A percentile compares a stretch with the other conserved stretches of the same genome.
phyloP scores from a whole-genome alignment of 1,140 invertebrate species.

The Saccostrea cuccullata region DNA sequence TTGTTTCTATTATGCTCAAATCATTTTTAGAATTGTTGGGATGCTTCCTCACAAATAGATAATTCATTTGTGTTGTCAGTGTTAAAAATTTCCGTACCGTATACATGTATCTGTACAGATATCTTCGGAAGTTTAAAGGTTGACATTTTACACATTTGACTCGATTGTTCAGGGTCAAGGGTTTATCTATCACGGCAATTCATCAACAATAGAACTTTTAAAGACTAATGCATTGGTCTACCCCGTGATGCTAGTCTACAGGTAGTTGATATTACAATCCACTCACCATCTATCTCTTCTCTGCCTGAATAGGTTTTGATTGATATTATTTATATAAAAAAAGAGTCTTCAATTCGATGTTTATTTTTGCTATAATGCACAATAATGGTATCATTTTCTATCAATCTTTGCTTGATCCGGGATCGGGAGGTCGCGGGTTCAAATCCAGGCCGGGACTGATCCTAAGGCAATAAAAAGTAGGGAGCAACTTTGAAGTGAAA shows the following conservation, averaged over 20 bases:
- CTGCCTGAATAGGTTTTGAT: too few relatives aligned
- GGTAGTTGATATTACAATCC: too few relatives aligned
- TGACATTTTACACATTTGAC: slow-evolving; percentile 5
- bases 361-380: too few relatives aligned
- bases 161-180: neutral
- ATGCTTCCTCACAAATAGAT: neutral
- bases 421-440: too few relatives aligned
- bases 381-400: too few relatives aligned
- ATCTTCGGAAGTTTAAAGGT: neutral
- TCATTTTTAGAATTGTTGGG: neutral
- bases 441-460: too few relatives aligned
- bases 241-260: neutral
- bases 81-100: neutral
- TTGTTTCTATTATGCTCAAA: neutral
- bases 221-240: neutral
- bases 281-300: too few relatives aligned
- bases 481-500: too few relatives aligned
- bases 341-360: too few relatives aligned
- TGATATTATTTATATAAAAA: too few relatives aligned
- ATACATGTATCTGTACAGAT: neutral
- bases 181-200: neutral
- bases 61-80: neutral
- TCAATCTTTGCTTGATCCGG: too few relatives aligned
- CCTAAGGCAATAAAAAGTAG: too few relatives aligned
- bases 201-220: neutral